Base-by-base conservation (phyloP, 1,140 invertebrate genomes). In the Polyergus mexicanus region DNA sequence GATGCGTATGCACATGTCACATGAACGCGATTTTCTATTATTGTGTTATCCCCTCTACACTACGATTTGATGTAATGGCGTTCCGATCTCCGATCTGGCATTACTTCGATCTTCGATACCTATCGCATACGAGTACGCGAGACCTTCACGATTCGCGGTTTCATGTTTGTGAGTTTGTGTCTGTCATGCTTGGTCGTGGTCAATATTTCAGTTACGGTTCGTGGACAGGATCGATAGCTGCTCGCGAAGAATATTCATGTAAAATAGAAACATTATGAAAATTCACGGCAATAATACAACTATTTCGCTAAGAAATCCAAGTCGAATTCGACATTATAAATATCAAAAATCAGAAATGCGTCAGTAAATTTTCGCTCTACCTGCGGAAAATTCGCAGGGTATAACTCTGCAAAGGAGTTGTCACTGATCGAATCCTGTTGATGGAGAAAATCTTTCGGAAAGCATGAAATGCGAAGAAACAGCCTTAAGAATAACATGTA, bases 381-480 rank as follows among this genome's bases (percentile, higher is more conserved):
- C n/a, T 22, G 28, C 6, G 19, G 16, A 54, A 54, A 22, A 19
- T 51, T 19, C 51, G 22, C 76, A 22, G 35, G 32, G 32, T 32
- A 6, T 51, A 32, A 51, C 25, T 47, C 8, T 16, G 38, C 13
- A 19, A 25, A 22, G 51, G 38, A 22, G 10, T 38, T 22, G 47
- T 69, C 65, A 41, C 38, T 28, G 35, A 44, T 56, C 13, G 68
- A 3, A 19, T 74, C 11, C 47, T 25, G 25, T 72, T 72, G 51
- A 87, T 76, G 41, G 60, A 60, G 71, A 32, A 65, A 56, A 86
- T 47, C 16, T 72, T 41, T 47, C 11, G 65, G 77, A 56, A 90
- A 88, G 84, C 86, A 90, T 90, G 89, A 90, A 62, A 90, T 90
- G 89, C 89, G 85, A 89, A 88, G 84, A 38, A 90, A 88, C 62